Base-by-base conservation (phyloP, 2,113 vertebrate species). In the Gnathonemus echidnorhynchus region DNA sequence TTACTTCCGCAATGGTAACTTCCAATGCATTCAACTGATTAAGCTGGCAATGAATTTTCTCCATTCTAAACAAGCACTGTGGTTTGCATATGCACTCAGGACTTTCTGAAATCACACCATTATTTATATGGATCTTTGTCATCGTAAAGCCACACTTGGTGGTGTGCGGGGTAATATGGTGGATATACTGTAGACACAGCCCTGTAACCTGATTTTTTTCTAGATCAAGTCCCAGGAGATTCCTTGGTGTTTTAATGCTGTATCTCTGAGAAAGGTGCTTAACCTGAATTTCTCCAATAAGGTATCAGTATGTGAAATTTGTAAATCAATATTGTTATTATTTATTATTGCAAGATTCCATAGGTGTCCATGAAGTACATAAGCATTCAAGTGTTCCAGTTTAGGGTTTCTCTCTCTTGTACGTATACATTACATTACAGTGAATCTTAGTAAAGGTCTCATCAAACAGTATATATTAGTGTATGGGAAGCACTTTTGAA, bases 191-290 rank as follows among this genome's bases (percentile, higher is more conserved):
- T 42, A 21, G 74, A 19, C 15, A 7, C 2, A 80, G 74, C 74
- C 74, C 35, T 80, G 74, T 80, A 80, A 80, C 74, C 74, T 80
- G 74, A 80, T 80, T 80, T 80, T 80, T 74, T 80, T 80, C 74
- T 80, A 80, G 74, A 80, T 19, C 74, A 80, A 80, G 74, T 80
- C 74, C 74, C 74, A 42, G 74, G 74, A 80, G 74, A 42, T 80
- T 39, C 31, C 74, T 80, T 42, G 35, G 74, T 80, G 74, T 80
- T 80, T 35, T 80, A 80, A 80, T 80, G 74, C 74, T 42, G 74
- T 80, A 80, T 80, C 35, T 42, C 74, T 42, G 74, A 80, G 35
- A 80, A 80, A 80, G 74, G 35, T 80, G 17, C 35, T 80, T 80
- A 80, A 80, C 74, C 74, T 80, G 74, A 80, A 80, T 80, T 80